Base-by-base conservation (phyloP, 2,797 vertebrate species). In the Lagocephalus sceleratus region DNA sequence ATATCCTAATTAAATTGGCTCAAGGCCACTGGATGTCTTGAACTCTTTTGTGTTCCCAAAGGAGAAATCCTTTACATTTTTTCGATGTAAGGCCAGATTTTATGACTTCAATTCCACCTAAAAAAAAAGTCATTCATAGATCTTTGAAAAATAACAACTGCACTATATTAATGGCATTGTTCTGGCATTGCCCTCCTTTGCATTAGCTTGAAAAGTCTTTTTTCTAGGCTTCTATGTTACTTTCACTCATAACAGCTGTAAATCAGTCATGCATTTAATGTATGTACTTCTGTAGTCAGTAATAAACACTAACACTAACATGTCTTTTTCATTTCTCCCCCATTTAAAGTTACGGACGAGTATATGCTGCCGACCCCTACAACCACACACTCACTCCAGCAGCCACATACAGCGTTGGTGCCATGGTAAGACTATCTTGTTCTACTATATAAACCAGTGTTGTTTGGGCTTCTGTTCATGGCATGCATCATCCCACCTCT, bases 361-460 rank as follows among this genome's bases (percentile, higher is more conserved):
- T 98, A 94, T 98, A 95, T 94, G 93, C 95, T 96, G 93, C 95
- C 90, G 95, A 98, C 92, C 95, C 95, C 93, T 98, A 97, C 94
- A 95, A 94, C 93, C 94, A 97, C 94, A 85, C 95, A 93, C 94
- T 97, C 94, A 91, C 95, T 95, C 94, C 95, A 93, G 93, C 95
- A 93, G 92, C 94, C 92, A 91, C 95, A 94, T 98, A 97, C 94
- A 94, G 95, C 93, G 91, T 97, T 94, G 95, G 95, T 96, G 91
- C 95, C 94, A 90, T 97, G 95, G 95, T 98, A 90, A 96, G 94
- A 87, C 16, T 41, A 32, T 58, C 42, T 35, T 45, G 60, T 70
- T 29, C 38, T 6, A 53, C n/a, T n/a, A n/a, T n/a, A n/a, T 5
- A 17, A 15, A 40, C 14, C 17, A 19, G 2, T 40, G 14, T 5